These are phyloP conservation scores for Drosophila setifemur DNA, from an alignment of 1,140 invertebrate species.

Conservation along the genomic window DNA sequence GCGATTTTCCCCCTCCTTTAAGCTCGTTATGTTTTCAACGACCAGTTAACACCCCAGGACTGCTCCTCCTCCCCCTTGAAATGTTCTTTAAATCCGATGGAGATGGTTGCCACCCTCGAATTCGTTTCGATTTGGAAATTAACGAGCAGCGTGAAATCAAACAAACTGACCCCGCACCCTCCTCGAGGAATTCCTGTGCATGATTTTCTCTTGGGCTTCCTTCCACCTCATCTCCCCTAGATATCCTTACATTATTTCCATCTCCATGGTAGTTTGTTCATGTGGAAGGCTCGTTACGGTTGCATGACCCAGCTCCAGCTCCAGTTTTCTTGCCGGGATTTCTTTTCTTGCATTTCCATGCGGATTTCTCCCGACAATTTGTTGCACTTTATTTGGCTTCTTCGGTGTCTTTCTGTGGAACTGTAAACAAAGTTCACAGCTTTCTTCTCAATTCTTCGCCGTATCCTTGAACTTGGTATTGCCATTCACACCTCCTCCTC, in stretches of 20 bases:
- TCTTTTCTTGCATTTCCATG: slow-evolving; percentile 1
- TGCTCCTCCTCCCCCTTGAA: not conserved
- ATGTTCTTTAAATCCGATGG: not conserved
- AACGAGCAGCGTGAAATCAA: slow-evolving; percentile 67
- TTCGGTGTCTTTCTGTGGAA: not conserved
- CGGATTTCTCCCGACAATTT: not conserved
- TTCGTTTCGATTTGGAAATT: slow-evolving; percentile 58
- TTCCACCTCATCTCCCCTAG: slow-evolving; percentile 28
- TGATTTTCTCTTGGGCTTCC: slow-evolving; percentile 17
- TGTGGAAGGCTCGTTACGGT: slow-evolving; percentile 43
- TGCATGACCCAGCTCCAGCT: slow-evolving; percentile 24
- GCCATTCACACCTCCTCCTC: not conserved
- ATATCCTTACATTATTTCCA: not conserved
- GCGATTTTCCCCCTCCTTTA: not conserved
- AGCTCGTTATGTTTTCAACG: slow-evolving; percentile 62
- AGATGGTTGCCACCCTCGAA: slow-evolving; percentile 21
- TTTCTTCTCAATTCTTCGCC: slow-evolving; percentile 9
- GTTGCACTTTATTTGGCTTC: slow-evolving; percentile 21
- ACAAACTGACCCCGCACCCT: slow-evolving; percentile 57
- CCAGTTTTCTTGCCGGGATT: not conserved
- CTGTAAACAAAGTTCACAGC: slow-evolving; percentile 38
- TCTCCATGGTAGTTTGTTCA: slow-evolving; percentile 46
- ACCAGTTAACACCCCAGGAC: slow-evolving; percentile 55
- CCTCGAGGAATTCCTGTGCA: slow-evolving; percentile 24
- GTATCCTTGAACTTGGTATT: not conserved